A percentile compares a stretch with the other conserved stretches of the same genome.
Conservation (phyloP, 2,888 invertebrate genomes). For the Drosophila infuscata region DNA sequence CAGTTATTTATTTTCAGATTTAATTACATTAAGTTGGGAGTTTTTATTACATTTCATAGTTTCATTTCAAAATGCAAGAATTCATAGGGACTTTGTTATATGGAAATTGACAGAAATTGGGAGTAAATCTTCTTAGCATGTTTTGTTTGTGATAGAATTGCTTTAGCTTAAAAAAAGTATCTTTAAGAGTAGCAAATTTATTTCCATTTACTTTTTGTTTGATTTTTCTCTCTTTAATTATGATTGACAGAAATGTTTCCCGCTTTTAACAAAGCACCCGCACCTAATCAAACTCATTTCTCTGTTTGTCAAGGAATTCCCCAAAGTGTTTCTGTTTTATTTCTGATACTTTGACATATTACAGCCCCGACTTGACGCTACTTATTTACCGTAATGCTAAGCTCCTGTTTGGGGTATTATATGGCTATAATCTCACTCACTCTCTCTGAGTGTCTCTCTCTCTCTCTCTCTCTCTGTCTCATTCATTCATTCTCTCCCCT, state of each 20-base stretch:
- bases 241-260: neutral
- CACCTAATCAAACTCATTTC: conserved; percentile 23
- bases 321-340: conserved; percentile 24
- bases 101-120: neutral
- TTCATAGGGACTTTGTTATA: neutral
- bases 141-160: neutral
- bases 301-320: conserved; percentile 40
- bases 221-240: neutral
- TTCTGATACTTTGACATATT: conserved; percentile 50
- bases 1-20: neutral
- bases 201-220: conserved; percentile 22
- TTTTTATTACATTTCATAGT: neutral
- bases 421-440: conserved; percentile 59
- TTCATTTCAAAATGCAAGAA: neutral
- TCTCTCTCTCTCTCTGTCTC: neutral
- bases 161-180: neutral
- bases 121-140: neutral
- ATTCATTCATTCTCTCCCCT: neutral
- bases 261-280: neutral
- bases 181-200: neutral
- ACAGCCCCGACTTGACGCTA: conserved; percentile 27
- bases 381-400: conserved; percentile 56
- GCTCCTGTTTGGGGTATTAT: conserved; percentile 74
- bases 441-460: neutral
- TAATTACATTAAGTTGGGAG: neutral